phyloP scores from a whole-genome alignment of 2,113 vertebrate genomes.

The Eulemur macaco region DNA sequence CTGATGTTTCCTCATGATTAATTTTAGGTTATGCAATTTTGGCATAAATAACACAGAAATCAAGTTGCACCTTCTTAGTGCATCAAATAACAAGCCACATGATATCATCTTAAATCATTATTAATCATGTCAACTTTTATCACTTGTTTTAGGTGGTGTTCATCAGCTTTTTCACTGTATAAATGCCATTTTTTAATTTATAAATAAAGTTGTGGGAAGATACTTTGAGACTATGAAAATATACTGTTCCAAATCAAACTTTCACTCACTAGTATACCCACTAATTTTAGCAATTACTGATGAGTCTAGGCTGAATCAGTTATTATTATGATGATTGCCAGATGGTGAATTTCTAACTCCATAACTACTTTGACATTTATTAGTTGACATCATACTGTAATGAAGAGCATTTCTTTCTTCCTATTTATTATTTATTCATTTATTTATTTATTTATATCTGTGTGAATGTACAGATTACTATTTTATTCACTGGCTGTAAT shows the following conservation, averaged over 20 bases:
- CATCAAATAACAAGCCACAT: not conserved
- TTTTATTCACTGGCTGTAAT: not conserved
- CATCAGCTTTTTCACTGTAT: not conserved
- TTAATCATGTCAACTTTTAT: not conserved
- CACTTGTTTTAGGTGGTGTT: not conserved
- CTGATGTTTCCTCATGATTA: not conserved
- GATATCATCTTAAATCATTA: not conserved
- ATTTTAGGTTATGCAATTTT: not conserved
- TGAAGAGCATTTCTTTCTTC: not conserved
- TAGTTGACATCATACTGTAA: not conserved
- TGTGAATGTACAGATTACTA: not conserved
- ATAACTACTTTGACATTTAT: not conserved
- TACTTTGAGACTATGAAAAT: not conserved
- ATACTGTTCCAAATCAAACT: not conserved
- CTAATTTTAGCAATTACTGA: not conserved
- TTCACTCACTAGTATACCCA: not conserved
- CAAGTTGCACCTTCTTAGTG: not conserved
- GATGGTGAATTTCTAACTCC: not conserved
- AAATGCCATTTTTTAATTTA: not conserved
- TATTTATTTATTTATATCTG: not conserved
- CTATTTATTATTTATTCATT: not conserved
- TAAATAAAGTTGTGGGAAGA: not conserved
- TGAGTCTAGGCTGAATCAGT: not conserved
- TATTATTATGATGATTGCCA: not conserved
- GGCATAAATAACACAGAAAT: not conserved